Evolutionary conservation across 2,888 invertebrate genomes (phyloP).

Genomic region (Megastigmus dorsalis): DNA sequence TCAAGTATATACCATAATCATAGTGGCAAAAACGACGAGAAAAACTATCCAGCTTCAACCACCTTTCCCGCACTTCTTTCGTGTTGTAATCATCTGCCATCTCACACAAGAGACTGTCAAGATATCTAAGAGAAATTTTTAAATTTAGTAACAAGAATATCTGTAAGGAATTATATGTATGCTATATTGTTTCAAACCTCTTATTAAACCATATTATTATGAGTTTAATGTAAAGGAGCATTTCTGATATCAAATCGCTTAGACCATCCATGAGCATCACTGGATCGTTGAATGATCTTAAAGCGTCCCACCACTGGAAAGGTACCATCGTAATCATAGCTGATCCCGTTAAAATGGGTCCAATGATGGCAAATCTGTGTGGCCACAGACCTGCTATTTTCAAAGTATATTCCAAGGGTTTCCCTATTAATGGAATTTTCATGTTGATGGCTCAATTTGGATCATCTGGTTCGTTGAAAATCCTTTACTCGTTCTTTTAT

Average conservation of each 20-base stretch:
- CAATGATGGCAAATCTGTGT: not conserved
- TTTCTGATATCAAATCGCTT: not conserved
- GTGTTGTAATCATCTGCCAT: constrained; percentile 9
- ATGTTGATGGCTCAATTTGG: too few species aligned
- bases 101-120: constrained; percentile 17
- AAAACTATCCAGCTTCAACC: not conserved
- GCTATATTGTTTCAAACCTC: not conserved
- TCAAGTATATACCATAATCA: constrained; percentile 1
- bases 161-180: not conserved
- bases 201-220: not conserved
- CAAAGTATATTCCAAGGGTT: constrained; percentile 6
- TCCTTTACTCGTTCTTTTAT: too few species aligned
- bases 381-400: constrained; percentile 23
- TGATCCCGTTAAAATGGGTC: not conserved
- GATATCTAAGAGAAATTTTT: not conserved
- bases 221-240: not conserved
- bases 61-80: not conserved
- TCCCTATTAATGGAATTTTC: constrained; percentile 17
- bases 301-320: constrained; percentile 10
- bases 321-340: not conserved
- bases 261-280: constrained; percentile 11
- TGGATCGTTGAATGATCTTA: not conserved
- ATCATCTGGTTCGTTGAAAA: too few species aligned
- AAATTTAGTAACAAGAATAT: not conserved
- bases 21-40: constrained; percentile 9